Conservation (phyloP, 2,113 vertebrate species). For the Eurypyga helias region DNA sequence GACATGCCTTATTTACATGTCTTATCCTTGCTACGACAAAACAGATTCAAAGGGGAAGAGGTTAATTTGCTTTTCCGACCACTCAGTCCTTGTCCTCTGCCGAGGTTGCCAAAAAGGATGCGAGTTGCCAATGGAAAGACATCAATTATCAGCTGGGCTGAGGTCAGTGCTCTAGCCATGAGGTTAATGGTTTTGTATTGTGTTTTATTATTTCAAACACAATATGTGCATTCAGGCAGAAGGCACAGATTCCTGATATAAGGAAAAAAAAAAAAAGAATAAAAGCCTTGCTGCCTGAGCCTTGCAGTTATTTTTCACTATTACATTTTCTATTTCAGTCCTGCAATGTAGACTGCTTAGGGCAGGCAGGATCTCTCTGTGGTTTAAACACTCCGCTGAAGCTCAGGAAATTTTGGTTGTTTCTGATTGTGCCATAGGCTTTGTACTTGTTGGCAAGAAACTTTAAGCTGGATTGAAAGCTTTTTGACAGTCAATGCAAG, state of each 20-base stretch:
- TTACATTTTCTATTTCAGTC: conserved; percentile 10
- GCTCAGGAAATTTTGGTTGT: neutral
- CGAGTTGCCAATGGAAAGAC: conserved; percentile 58
- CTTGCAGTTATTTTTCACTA: neutral
- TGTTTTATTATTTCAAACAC: conserved; percentile 56
- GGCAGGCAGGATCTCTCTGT: neutral
- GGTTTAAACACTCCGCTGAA: neutral
- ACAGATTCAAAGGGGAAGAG: conserved; percentile 49
- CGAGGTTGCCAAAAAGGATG: conserved; percentile 49
- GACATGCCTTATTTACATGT: conserved; percentile 29
- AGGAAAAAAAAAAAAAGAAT: neutral
- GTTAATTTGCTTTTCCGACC: conserved; percentile 65
- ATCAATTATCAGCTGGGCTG: conserved; percentile 53
- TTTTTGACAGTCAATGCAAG: neutral
- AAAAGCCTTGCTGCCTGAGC: neutral
- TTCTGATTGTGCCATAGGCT: neutral
- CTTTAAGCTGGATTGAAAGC: neutral
- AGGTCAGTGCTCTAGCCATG: conserved; percentile 28
- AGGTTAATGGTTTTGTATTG: conserved; percentile 61
- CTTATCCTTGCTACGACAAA: conserved; percentile 26
- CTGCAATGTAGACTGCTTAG: neutral
- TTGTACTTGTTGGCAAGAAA: neutral
- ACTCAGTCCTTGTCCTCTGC: conserved; percentile 26
- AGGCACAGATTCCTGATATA: conserved; percentile 19
- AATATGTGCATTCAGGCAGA: conserved; percentile 48